Evolutionary conservation across 2,888 invertebrate genomes (phyloP).

Genomic region (Alviniconcha strummeri): DNA sequence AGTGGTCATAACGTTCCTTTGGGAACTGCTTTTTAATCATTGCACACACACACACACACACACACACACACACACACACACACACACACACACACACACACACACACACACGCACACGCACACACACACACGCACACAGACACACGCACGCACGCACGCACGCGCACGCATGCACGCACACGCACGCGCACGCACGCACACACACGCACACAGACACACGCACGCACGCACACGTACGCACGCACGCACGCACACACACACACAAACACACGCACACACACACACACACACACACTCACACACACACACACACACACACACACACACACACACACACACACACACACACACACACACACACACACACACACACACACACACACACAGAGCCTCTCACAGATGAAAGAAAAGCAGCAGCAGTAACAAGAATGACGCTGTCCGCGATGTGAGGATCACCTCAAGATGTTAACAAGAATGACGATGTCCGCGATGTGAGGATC

Average conservation of each 20-base stretch:
- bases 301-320: conserved; percentile 19
- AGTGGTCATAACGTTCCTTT: too few relatives aligned
- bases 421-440: neutral
- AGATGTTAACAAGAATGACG: too few relatives aligned
- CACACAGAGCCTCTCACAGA: neutral
- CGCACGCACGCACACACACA: neutral
- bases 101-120: conserved; percentile 16
- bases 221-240: neutral
- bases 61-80: conserved; percentile 11
- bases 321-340: conserved; percentile 7
- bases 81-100: conserved; percentile 25
- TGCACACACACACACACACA: neutral
- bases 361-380: conserved; percentile 1
- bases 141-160: neutral
- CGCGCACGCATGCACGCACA: neutral
- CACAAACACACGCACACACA: conserved; percentile 7
- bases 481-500: too few relatives aligned
- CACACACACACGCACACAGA: conserved; percentile 3
- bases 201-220: neutral
- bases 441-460: neutral
- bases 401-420: neutral
- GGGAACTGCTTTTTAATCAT: neutral
- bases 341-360: conserved; percentile 8
- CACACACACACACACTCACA: conserved; percentile 23
- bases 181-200: neutral